Base-by-base conservation (phyloP, 2,113 vertebrate species). In the Polyodon spathula region DNA sequence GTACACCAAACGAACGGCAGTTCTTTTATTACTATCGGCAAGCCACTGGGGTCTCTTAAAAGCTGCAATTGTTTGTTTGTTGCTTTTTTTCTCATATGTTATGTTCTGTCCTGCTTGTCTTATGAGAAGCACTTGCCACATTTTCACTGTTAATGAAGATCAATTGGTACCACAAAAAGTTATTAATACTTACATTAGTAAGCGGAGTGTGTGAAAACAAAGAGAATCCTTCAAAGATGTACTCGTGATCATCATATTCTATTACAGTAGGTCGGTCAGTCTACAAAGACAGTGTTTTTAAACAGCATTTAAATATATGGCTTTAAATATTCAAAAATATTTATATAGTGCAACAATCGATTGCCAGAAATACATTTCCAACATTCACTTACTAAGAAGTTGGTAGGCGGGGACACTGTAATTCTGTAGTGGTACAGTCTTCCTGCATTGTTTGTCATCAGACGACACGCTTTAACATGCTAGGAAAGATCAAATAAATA, bases 141-240 rank as follows among this genome's bases (percentile, higher is more conserved):
- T n/a, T 27, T 3, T 27, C 27, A 27, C 27, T 3, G 3, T 27
- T 27, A 27, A 27, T 27, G 27, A 27, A 27, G 27, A 27, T 27
- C 27, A 27, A 3, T 27, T 27, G 27, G 27, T 27, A 27, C 3
- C 27, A 27, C 27, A 27, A 27, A 27, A n/a, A 4, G 52, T 15
- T 38, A 15, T 6, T 10, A 12, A 59, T 52, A 75, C 94, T 94
- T 86, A 99, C 96, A 0, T 84, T 95, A 37, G 88, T 93, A 54
- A 99, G 87, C 0, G 93, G 92, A 1, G 86, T 86, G 39, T 99
- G 96, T n/a, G 94, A 89, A 83, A 97, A 96, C 71, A 98, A 90
- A 2, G 95, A 98, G 82, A 99, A 99, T 6, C 96, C 96, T 80
- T 99, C 96, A 63, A 99, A 99, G 76, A 99, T 93, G 66, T 99